Conservation (phyloP, 2,888 invertebrate species). For the Leptinotarsa haldemani region DNA sequence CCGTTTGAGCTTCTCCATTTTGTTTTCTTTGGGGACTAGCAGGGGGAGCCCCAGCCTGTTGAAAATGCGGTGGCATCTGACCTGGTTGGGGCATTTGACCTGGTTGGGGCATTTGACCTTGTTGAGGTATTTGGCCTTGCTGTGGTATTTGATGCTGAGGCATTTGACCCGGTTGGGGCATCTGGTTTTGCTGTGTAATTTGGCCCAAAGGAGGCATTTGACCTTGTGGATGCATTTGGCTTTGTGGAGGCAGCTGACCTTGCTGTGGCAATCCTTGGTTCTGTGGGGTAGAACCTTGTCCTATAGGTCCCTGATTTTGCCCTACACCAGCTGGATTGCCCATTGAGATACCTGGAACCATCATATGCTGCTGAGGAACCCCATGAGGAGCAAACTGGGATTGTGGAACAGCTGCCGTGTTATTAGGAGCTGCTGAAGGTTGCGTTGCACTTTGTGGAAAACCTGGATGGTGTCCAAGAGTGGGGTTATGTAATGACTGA, state of each 20-base stretch:
- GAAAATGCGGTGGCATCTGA: conserved; percentile 44
- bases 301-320: background rate
- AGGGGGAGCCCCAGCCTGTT: conserved; percentile 44
- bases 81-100: conserved; percentile 34
- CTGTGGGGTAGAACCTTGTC: conserved; percentile 18
- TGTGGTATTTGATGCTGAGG: conserved; percentile 21
- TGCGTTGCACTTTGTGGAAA: conserved; percentile 42
- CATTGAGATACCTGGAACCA: conserved; percentile 38
- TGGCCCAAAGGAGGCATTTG: conserved; percentile 16
- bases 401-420: conserved; percentile 45
- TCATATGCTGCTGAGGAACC: conserved; percentile 50
- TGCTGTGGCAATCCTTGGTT: conserved; percentile 36
- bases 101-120: conserved; percentile 17
- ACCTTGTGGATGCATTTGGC: conserved; percentile 29
- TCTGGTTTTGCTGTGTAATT: conserved; percentile 26
- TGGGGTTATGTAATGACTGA: conserved; percentile 25
- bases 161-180: conserved; percentile 20
- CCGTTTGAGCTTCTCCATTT: conserved; percentile 71
- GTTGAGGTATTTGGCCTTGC: conserved; percentile 20
- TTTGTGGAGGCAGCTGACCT: conserved; percentile 7
- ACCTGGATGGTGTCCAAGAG: conserved; percentile 35
- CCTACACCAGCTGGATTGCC: background rate
- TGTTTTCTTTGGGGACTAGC: conserved; percentile 53
- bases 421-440: conserved; percentile 43
- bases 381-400: conserved; percentile 42